Conservation (phyloP, 2,888 invertebrate genomes). For the Eulithis prunata region DNA sequence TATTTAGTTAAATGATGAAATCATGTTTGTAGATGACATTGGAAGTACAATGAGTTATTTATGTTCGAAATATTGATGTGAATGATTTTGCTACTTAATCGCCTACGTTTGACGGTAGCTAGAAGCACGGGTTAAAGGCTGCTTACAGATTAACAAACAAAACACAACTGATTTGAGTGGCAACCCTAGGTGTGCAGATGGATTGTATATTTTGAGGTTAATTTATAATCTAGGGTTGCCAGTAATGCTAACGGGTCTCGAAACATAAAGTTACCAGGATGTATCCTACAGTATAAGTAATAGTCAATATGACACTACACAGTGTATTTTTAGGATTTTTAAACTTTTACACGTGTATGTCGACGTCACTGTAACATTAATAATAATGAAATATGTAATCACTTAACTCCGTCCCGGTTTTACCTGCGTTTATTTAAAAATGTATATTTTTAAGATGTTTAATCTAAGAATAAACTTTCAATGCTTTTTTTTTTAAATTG, state of each 20-base stretch:
- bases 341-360: conserved; percentile 62
- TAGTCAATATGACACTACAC: conserved; percentile 51
- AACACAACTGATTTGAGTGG: conserved; percentile 51
- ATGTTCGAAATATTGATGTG: conserved; percentile 56
- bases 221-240: conserved; percentile 55
- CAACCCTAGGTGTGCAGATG: conserved; percentile 52
- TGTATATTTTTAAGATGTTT: conserved; percentile 29
- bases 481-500: not conserved
- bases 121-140: conserved; percentile 71
- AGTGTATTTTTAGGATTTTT: conserved; percentile 41
- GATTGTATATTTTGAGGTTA: conserved; percentile 41
- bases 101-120: conserved; percentile 55
- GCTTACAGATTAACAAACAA: conserved; percentile 59
- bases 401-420: conserved; percentile 65
- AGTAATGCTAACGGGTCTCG: conserved; percentile 73
- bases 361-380: conserved; percentile 43
- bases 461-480: conserved; percentile 22
- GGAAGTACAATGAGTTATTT: conserved; percentile 74
- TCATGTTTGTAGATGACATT: conserved; percentile 59
- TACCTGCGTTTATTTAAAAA: conserved; percentile 57
- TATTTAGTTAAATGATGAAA: conserved; percentile 65
- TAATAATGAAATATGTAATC: conserved; percentile 41
- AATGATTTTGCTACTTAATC: conserved; percentile 67
- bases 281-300: conserved; percentile 69
- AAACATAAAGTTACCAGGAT: conserved; percentile 80